Conservation (phyloP, 2,113 vertebrate species). For the Toxotes jaculatrix region DNA sequence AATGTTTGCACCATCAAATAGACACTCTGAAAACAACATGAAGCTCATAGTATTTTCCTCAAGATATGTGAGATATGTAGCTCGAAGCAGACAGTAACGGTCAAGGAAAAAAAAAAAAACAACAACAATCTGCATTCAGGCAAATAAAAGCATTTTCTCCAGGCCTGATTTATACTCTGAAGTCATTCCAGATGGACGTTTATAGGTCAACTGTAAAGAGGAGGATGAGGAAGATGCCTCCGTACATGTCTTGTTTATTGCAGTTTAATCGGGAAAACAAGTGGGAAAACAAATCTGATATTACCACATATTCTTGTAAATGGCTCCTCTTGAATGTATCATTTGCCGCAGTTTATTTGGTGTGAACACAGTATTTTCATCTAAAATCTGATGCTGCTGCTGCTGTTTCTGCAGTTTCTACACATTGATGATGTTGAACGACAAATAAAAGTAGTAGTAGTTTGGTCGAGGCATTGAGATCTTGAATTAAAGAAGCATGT, state of each 20-base stretch:
- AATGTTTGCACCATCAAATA: neutral
- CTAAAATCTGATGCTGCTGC: neutral
- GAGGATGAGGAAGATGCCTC: conserved; percentile 5
- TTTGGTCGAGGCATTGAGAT: neutral
- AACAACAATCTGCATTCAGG: conserved; percentile 10
- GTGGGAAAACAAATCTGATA: neutral
- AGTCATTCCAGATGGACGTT: conserved; percentile 50
- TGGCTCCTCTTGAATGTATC: neutral
- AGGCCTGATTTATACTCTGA: conserved; percentile 27
- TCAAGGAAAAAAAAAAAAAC: neutral
- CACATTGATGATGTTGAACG: neutral
- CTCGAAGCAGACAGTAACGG: conserved; percentile 1
- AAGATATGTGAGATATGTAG: neutral
- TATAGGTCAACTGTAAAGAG: conserved; percentile 56
- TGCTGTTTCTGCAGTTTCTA: too few relatives aligned
- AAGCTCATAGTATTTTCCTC: neutral
- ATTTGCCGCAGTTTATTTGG: neutral
- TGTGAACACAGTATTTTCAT: neutral
- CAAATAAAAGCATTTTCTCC: conserved; percentile 32
- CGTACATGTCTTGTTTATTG: conserved; percentile 24
- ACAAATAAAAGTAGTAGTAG: neutral
- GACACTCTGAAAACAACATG: neutral
- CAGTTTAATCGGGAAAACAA: conserved; percentile 26
- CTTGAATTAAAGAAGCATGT: neutral
- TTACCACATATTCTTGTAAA: neutral